Conservation (phyloP, 2,113 vertebrate species). For the Etheostoma spectabile region DNA sequence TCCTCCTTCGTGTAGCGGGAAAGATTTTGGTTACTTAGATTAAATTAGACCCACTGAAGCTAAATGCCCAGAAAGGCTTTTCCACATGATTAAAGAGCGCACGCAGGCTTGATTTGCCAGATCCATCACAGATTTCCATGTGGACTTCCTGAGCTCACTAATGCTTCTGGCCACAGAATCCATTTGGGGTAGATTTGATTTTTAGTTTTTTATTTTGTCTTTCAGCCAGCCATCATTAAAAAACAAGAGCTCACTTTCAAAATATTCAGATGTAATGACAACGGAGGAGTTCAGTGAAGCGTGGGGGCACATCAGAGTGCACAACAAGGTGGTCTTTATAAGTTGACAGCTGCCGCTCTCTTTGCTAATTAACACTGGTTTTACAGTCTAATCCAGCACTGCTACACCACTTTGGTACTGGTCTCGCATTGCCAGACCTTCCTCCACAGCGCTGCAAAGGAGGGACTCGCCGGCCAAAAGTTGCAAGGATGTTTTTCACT, state of each 20-base stretch:
- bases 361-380: background rate
- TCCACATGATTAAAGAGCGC: slow-evolving; percentile 40
- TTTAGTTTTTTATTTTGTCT: slow-evolving; percentile 11
- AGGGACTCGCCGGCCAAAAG: no score
- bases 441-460: no score
- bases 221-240: slow-evolving; percentile 26
- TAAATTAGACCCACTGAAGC: slow-evolving; percentile 36
- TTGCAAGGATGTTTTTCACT: no score
- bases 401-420: background rate
- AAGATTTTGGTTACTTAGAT: slow-evolving; percentile 20
- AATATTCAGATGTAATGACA: slow-evolving; percentile 46
- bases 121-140: slow-evolving; percentile 49
- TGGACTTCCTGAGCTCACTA: slow-evolving; percentile 22
- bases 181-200: slow-evolving; percentile 38
- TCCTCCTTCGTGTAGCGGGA: background rate
- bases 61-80: slow-evolving; percentile 32
- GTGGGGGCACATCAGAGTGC: background rate
- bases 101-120: slow-evolving; percentile 54
- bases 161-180: slow-evolving; percentile 43
- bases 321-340: slow-evolving; percentile 9
- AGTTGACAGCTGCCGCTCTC: background rate
- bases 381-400: background rate
- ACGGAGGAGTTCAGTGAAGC: slow-evolving; percentile 26
- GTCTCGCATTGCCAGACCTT: no score
- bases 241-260: slow-evolving; percentile 37